A percentile compares a stretch with the other conserved stretches of the same genome.
Conservation (phyloP, 2,113 vertebrate species). For the Callocephalon fimbriatum region DNA sequence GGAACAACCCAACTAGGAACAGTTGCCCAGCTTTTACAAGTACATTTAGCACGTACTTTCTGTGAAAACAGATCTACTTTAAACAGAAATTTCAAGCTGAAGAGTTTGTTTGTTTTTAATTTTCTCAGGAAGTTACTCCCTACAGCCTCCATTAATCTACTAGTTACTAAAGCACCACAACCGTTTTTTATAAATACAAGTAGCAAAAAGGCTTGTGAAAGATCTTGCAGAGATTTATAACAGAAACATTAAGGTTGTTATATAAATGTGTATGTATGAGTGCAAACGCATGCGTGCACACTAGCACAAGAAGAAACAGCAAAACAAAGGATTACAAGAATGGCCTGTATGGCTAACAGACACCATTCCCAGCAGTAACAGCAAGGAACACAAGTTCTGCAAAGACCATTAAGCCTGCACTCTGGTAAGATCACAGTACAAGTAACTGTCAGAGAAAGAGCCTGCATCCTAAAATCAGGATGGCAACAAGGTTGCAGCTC, state of each 20-base stretch:
- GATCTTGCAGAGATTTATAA: neutral
- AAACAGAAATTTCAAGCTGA: neutral
- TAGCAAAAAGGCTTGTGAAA: neutral
- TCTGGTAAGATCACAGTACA: neutral
- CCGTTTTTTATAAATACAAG: neutral
- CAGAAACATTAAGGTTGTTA: neutral
- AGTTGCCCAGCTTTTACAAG: neutral
- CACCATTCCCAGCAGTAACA: neutral
- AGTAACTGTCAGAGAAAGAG: neutral
- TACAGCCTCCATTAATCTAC: neutral
- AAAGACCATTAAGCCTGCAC: neutral
- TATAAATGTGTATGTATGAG: fast-evolving
- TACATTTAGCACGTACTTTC: neutral
- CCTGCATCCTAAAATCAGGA: fast-evolving
- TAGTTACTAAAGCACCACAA: neutral
- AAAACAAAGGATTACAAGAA: neutral
- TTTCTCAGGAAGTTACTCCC: neutral
- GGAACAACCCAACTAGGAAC: neutral
- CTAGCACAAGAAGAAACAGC: neutral
- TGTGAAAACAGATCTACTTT: neutral
- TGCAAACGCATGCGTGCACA: fast-evolving
- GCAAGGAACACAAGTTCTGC: neutral
- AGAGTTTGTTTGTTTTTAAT: neutral
- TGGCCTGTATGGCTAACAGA: neutral
- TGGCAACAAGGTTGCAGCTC: neutral